These are phyloP conservation scores for Procapra przewalskii DNA, from an alignment of 2,113 vertebrate genomes.

Conservation along the genomic window DNA sequence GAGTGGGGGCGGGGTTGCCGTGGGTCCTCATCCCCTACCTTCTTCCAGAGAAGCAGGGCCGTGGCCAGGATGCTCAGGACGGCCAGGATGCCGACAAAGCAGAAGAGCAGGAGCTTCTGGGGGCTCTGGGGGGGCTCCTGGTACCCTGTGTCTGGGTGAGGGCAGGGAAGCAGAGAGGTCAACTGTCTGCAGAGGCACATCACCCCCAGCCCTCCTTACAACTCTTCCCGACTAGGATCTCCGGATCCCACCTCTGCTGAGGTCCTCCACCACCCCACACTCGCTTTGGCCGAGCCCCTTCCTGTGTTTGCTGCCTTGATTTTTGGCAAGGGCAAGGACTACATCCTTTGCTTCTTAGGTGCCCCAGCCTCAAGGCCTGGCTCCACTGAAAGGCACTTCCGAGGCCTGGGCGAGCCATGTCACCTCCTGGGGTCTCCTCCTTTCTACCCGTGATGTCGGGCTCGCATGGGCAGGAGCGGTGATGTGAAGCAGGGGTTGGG, in stretches of 20 bases:
- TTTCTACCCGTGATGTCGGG: rapidly evolving
- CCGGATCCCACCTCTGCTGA: too few species aligned
- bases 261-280: rapidly evolving
- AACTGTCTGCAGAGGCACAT: not conserved
- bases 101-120: conserved; percentile 45
- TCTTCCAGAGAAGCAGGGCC: conserved; percentile 79
- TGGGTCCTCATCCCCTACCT: not conserved
- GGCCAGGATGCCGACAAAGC: conserved; percentile 54
- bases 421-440: not conserved
- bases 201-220: not conserved
- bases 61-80: conserved; percentile 70
- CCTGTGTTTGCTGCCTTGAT: rapidly evolving
- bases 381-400: rapidly evolving
- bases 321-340: not conserved
- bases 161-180: not conserved
- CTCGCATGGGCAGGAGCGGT: rapidly evolving
- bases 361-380: not conserved
- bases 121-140: not conserved
- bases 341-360: not conserved
- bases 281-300: rapidly evolving
- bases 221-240: rapidly evolving
- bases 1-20: rapidly evolving
- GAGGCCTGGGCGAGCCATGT: rapidly evolving
- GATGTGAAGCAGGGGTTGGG: not conserved
- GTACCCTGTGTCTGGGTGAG: conserved; percentile 73